Evolutionary conservation across 2,797 vertebrate species (phyloP).

Genomic region (Liasis olivaceus): DNA sequence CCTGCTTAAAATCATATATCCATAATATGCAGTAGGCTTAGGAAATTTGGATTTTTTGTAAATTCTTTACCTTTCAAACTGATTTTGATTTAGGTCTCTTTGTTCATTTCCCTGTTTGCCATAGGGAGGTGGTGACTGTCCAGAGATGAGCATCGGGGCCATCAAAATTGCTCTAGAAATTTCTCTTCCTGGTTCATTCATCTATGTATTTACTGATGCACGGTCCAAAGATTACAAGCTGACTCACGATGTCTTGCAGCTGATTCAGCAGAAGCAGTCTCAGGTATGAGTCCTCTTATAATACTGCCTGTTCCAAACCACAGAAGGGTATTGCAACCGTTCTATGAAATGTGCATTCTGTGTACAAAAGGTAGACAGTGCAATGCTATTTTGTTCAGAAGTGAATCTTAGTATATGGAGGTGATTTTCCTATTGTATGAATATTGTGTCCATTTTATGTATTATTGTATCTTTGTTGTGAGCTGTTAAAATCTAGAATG

Average conservation of each 20-base stretch:
- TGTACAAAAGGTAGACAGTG: not conserved
- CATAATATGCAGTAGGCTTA: not conserved
- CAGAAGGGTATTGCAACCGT: not conserved
- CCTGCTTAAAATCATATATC: not conserved
- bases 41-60: not conserved
- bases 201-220: slow-evolving; percentile 98
- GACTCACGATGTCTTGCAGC: slow-evolving; percentile 91
- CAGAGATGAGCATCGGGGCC: slow-evolving; percentile 98
- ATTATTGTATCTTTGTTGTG: not conserved
- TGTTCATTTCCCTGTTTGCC: slow-evolving; percentile 26
- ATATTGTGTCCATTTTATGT: not conserved
- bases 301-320: not conserved
- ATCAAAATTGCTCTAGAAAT: slow-evolving; percentile 98
- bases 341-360: not conserved
- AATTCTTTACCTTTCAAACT: not conserved
- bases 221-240: slow-evolving; percentile 96
- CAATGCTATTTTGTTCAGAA: not conserved
- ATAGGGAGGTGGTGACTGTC: slow-evolving; percentile 97
- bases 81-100: not conserved
- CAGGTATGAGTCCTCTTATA: slow-evolving; percentile 77
- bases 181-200: slow-evolving; percentile 93
- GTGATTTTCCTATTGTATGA: not conserved
- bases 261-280: slow-evolving; percentile 98
- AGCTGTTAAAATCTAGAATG: not conserved
- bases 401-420: not conserved